A percentile compares a stretch with the other conserved stretches of the same genome.
These are phyloP conservation scores for Ceuthmochares aereus DNA, from an alignment of 2,113 vertebrate species.

Conservation along the genomic window DNA sequence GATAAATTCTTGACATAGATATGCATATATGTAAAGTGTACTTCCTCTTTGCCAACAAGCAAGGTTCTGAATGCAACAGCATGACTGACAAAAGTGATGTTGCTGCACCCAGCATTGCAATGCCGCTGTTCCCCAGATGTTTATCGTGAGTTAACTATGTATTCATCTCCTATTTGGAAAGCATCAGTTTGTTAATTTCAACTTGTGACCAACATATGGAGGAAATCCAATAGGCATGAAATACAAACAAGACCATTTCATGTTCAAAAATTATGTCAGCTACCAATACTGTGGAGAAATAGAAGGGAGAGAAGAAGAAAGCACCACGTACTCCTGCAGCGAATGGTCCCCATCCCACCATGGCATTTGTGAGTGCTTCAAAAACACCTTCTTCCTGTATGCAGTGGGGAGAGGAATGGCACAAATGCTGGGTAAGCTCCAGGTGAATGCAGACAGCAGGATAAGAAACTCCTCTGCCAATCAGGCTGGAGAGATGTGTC, in stretches of 20 bases:
- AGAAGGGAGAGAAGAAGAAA: not conserved
- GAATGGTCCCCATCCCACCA: rapidly evolving
- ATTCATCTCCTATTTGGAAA: not conserved
- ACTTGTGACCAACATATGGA: not conserved
- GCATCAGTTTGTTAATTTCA: not conserved
- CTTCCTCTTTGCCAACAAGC: not conserved
- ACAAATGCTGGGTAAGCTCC: rapidly evolving
- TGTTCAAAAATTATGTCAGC: not conserved
- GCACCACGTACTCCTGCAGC: not conserved
- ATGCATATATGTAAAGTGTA: not conserved
- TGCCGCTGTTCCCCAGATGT: not conserved
- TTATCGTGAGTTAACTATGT: not conserved
- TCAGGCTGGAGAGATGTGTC: not conserved
- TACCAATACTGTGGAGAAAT: not conserved
- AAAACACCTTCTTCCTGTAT: not conserved
- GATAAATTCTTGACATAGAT: not conserved
- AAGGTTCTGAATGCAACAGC: not conserved
- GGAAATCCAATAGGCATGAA: not conserved
- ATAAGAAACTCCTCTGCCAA: not conserved
- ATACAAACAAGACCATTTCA: not conserved
- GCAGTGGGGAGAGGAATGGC: rapidly evolving
- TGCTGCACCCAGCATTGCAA: not conserved
- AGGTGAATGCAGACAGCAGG: rapidly evolving
- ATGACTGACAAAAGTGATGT: not conserved
- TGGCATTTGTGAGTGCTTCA: not conserved